phyloP scores from a whole-genome alignment of 2,113 vertebrate species.

The Pollachius pollachius region DNA sequence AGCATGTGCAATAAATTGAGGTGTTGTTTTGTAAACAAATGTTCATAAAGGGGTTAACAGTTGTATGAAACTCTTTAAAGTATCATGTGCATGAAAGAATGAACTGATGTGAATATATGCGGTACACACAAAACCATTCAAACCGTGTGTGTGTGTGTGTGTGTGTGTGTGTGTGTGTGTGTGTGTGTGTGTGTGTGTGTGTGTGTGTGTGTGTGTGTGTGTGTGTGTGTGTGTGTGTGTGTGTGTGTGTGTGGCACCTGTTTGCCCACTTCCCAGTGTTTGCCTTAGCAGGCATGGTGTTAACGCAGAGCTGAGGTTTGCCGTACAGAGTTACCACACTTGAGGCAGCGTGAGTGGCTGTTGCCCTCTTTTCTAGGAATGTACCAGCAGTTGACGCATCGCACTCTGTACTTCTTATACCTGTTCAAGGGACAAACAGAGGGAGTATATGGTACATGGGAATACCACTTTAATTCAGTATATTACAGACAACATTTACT shows the following conservation, averaged over 20 bases:
- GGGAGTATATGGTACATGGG: too few relatives aligned
- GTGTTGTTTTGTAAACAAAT: too few relatives aligned
- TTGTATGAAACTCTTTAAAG: too few relatives aligned
- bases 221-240: constrained; percentile 2
- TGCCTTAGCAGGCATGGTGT: constrained; percentile 49
- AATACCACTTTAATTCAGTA: too few relatives aligned
- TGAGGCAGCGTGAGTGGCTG: constrained; percentile 72
- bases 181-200: constrained; percentile 2
- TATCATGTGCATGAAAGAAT: too few relatives aligned
- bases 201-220: constrained; percentile 7
- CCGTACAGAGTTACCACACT: constrained; percentile 75
- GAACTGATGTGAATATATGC: too few relatives aligned
- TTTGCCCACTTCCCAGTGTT: background rate
- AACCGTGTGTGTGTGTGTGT: constrained; percentile 2
- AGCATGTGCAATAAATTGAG: too few relatives aligned
- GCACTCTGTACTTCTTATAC: constrained; percentile 88
- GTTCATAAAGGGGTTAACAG: too few relatives aligned
- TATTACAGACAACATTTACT: too few relatives aligned
- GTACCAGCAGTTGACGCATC: constrained; percentile 84
- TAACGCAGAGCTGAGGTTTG: constrained; percentile 59
- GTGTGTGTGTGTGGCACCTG: background rate
- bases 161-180: constrained; percentile 2
- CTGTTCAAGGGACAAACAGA: constrained; percentile 50
- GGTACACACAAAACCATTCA: too few relatives aligned
- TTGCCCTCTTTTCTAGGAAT: constrained; percentile 85